Evolutionary conservation across 2,113 vertebrate species (phyloP).

Genomic region (Pontoporia blainvillei): DNA sequence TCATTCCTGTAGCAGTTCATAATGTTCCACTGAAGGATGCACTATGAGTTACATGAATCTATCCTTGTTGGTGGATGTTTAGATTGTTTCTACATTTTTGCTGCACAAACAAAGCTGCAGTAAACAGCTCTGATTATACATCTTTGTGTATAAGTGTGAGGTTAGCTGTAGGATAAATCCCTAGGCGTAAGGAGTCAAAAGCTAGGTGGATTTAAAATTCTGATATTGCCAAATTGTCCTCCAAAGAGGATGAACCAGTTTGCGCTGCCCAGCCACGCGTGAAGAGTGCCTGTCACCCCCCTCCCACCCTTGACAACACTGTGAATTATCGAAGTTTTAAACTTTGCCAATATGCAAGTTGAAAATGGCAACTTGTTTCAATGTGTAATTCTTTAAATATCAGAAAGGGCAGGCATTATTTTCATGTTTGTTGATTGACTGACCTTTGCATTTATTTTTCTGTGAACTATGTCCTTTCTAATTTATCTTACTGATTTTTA

Average conservation of each 20-base stretch:
- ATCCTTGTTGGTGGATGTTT: background rate
- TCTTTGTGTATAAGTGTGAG: background rate
- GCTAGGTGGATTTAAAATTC: background rate
- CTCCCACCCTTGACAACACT: rapidly evolving
- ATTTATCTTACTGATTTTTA: background rate
- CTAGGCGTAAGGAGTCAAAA: background rate
- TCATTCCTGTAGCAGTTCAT: background rate
- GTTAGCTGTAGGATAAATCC: background rate
- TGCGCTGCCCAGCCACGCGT: rapidly evolving
- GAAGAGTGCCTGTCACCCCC: background rate
- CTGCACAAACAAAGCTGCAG: background rate
- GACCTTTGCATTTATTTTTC: background rate
- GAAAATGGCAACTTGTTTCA: background rate
- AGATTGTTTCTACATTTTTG: background rate
- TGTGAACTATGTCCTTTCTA: background rate
- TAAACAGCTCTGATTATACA: background rate
- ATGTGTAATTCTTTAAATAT: background rate
- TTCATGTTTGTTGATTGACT: background rate
- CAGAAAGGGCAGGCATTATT: background rate
- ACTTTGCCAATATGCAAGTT: background rate
- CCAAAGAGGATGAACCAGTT: background rate
- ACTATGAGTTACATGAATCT: background rate
- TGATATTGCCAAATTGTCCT: background rate
- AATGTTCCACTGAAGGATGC: background rate
- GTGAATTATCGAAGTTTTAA: background rate